Base-by-base conservation (phyloP, 2,888 invertebrate genomes). In the Drosophila koepferae region DNA sequence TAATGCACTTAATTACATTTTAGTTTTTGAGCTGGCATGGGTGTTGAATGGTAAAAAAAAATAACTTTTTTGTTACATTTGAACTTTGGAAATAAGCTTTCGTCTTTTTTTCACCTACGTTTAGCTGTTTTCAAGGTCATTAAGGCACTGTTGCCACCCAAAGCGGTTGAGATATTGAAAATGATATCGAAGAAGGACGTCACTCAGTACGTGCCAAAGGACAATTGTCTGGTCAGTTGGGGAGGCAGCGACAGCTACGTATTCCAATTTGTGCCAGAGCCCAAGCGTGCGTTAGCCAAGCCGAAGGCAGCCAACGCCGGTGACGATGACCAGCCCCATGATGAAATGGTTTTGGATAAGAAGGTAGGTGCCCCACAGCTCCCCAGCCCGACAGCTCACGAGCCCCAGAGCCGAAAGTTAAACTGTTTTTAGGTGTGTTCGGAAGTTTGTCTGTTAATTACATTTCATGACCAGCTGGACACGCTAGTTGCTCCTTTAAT, bases 11-110 rank as follows among this genome's bases (percentile, higher is more conserved):
- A 98, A 98, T 88, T 97, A 97, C 91, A 98, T 99, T 79, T 94
- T 99, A 41, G 96, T 99, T 62, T 98, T 95, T 92, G 98, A 99
- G 92, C 97, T 99, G 97, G 97, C 98, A 0, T 99, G 98, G 98
- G 95, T 98, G 1, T 93, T 99, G 70, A 97, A 96, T 89, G 96
- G 96, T 96, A 94, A 94, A 94, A 94, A 94, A 94, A 36, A 34
- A 1, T 2, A 9, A 8, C 44, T 12, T 2, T 8, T 59, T 51
- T 8, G 20, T 23, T 49, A 38, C 9, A 9, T 7, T 10, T n/a
- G 23, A 44, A 31, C 62, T 78, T 65, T 60, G 14, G 1, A 36
- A n/a, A 43, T 56, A 12, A 63, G 53, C 55, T 44, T 66, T 64
- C 44, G n/a, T 6, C 18, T 34, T 20, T 20, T 51, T 9, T n/a